Percentiles rank a stretch among this genome's conserved stretches.
These are phyloP conservation scores for Siphamia tubifer DNA, from an alignment of 2,113 vertebrate genomes.

Conservation along the genomic window DNA sequence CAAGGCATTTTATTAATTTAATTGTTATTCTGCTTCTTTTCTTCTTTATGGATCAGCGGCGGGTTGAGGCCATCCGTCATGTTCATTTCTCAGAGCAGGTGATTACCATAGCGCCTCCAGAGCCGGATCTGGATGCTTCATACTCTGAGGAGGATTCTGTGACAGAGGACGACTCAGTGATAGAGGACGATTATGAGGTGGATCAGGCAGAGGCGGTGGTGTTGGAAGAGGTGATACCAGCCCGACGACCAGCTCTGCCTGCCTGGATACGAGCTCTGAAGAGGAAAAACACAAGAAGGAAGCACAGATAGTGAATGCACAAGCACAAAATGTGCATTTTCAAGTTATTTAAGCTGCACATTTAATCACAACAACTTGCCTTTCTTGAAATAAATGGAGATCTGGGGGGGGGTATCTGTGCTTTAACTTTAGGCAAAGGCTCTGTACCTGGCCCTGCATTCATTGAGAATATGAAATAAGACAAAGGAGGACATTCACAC, in stretches of 20 bases:
- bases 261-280: slow-evolving; percentile 76
- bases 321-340: background rate
- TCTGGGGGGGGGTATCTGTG: too few species aligned
- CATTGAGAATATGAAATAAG: too few species aligned
- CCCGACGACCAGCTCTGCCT: slow-evolving; percentile 43
- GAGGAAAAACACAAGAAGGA: slow-evolving; percentile 57
- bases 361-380: background rate
- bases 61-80: slow-evolving; percentile 61
- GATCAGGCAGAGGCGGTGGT: background rate
- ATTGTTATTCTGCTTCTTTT: background rate
- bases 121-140: slow-evolving; percentile 2
- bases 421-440: too few species aligned
- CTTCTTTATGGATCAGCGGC: slow-evolving; percentile 56
- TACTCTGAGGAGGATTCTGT: slow-evolving; percentile 55
- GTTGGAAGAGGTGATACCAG: slow-evolving; percentile 16
- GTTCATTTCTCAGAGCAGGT: slow-evolving; percentile 76
- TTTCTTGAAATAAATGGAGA: background rate
- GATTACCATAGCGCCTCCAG: slow-evolving; percentile 35
- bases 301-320: slow-evolving; percentile 27
- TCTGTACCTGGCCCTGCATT: too few species aligned
- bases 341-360: background rate
- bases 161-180: slow-evolving; percentile 46
- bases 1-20: background rate
- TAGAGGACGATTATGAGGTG: slow-evolving; percentile 29
- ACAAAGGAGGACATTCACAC: too few species aligned